phyloP scores from a whole-genome alignment of 2,888 invertebrate species.

The Caenorhabditis wallacei region DNA sequence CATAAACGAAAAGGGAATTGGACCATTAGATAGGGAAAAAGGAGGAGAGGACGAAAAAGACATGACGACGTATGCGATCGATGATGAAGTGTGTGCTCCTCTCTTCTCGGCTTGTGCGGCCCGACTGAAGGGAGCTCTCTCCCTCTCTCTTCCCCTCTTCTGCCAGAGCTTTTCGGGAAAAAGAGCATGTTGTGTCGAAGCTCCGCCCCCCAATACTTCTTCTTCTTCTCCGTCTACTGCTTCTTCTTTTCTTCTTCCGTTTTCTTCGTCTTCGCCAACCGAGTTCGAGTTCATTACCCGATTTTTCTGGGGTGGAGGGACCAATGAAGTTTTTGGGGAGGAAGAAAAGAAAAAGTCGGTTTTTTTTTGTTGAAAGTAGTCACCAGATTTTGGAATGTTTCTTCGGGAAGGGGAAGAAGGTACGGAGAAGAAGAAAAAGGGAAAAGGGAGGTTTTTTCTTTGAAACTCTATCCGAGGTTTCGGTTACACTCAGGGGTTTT shows the following conservation, averaged over 20 bases:
- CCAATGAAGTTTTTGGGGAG: constrained; percentile 4
- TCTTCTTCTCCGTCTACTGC: constrained; percentile 24
- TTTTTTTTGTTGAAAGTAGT: constrained; percentile 12
- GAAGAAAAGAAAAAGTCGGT: constrained; percentile 26
- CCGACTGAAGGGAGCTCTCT: constrained; percentile 35
- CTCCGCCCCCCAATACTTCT: constrained; percentile 48
- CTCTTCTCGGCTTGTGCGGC: constrained; percentile 42
- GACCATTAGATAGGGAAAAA: constrained; percentile 4
- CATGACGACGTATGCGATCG: constrained; percentile 54
- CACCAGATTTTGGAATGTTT: constrained; percentile 8
- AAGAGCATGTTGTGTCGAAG: constrained; percentile 55
- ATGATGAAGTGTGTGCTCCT: constrained; percentile 60
- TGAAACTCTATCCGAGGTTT: constrained; percentile 45
- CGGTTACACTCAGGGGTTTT: constrained; percentile 31
- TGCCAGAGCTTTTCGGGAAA: constrained; percentile 56
- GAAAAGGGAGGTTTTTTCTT: neutral
- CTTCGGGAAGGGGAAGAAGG: constrained; percentile 26
- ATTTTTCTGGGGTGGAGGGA: constrained; percentile 40
- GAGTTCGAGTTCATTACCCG: constrained; percentile 56
- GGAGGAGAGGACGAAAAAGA: constrained; percentile 12
- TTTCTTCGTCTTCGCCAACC: constrained; percentile 20
- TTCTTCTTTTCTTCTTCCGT: constrained; percentile 35
- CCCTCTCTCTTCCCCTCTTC: constrained; percentile 34
- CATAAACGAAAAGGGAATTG: constrained; percentile 24
- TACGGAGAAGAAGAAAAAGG: constrained; percentile 1